Percentiles rank a stretch among this genome's conserved stretches.
phyloP scores from a whole-genome alignment of 2,797 vertebrate species.

The Schizopygopsis pylzovi region DNA sequence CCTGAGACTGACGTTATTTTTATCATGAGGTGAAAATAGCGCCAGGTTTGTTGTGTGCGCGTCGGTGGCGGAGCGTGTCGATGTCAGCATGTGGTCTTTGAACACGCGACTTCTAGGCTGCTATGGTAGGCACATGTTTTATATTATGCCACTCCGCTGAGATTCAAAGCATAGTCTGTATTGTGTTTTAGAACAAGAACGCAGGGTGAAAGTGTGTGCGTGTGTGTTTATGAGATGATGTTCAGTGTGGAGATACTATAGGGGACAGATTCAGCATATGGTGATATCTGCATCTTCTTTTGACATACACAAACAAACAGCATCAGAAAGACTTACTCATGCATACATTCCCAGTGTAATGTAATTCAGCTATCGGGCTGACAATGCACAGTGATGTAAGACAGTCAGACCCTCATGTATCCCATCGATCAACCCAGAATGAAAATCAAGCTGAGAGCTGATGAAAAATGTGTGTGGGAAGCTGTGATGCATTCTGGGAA shows the following conservation, averaged over 20 bases:
- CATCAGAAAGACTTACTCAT: slow-evolving; percentile 8
- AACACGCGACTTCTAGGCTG: slow-evolving; percentile 13
- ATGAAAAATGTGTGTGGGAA: slow-evolving; percentile 81
- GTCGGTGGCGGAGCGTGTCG: background rate
- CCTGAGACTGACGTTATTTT: background rate
- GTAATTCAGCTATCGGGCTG: slow-evolving; percentile 38
- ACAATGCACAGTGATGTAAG: slow-evolving; percentile 51
- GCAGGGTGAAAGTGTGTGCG: background rate
- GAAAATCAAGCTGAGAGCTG: slow-evolving; percentile 77
- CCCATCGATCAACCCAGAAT: slow-evolving; percentile 77
- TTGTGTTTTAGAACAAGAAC: slow-evolving; percentile 5
- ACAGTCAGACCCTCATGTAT: slow-evolving; percentile 64
- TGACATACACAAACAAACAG: background rate
- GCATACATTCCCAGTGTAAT: slow-evolving; percentile 24
- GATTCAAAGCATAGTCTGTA: background rate
- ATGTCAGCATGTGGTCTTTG: background rate
- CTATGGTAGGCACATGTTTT: background rate
- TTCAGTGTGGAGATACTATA: background rate
- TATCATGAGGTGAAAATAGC: slow-evolving; percentile 8
- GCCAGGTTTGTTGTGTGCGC: background rate
- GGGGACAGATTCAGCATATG: background rate
- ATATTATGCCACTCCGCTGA: background rate
- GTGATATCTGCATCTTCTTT: background rate
- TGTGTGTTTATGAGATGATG: background rate
- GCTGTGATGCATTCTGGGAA: slow-evolving; percentile 61